A percentile compares a stretch with the other conserved stretches of the same genome.
These are phyloP conservation scores for Luperina testacea DNA, from an alignment of 2,888 invertebrate genomes.

Conservation along the genomic window DNA sequence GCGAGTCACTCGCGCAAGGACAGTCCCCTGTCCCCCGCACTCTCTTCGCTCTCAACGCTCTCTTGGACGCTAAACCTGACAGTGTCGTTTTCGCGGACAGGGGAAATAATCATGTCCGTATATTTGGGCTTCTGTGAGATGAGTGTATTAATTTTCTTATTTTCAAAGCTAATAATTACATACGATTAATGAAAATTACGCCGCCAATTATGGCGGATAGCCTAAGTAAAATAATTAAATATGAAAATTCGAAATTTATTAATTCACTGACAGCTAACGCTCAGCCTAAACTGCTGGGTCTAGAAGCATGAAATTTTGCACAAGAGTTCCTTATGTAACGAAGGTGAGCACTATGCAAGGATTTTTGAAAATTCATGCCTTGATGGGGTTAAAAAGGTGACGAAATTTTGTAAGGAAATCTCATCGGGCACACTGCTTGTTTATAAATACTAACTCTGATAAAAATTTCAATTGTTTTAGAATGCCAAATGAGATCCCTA, in stretches of 20 bases:
- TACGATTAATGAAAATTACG: neutral
- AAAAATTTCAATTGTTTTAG: constrained; percentile 81
- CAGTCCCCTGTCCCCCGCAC: too few species aligned
- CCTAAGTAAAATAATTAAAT: neutral
- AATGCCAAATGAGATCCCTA: constrained; percentile 96
- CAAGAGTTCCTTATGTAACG: neutral
- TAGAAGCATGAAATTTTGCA: neutral
- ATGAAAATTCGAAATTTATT: neutral
- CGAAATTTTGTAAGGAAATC: neutral
- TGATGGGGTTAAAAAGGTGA: too few species aligned
- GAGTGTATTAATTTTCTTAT: neutral
- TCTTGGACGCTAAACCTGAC: neutral
- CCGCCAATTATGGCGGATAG: too few species aligned
- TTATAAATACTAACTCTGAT: neutral
- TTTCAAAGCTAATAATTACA: neutral
- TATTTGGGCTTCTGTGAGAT: neutral
- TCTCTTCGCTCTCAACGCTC: neutral
- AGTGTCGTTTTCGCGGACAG: neutral
- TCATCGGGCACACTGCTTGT: neutral
- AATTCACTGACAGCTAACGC: neutral
- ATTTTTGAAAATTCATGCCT: neutral
- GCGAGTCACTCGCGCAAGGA: neutral
- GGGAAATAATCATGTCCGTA: neutral
- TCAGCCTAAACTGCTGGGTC: neutral
- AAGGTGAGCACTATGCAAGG: neutral